These are phyloP conservation scores for Decapterus maruadsi DNA, from an alignment of 2,797 vertebrate species.

Conservation along the genomic window DNA sequence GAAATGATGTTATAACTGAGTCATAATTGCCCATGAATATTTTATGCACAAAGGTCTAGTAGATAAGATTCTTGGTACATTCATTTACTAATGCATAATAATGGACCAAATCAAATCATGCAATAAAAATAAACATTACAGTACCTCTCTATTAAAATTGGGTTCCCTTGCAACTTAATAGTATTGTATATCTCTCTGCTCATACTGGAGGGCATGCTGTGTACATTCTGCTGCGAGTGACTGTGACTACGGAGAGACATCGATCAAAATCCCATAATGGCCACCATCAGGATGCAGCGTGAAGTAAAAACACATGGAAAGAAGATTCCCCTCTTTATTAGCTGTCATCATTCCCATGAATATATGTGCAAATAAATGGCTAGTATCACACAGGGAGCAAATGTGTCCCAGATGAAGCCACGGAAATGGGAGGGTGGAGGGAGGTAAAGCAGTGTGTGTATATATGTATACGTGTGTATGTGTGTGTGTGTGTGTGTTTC, in stretches of 20 bases:
- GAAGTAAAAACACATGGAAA: conserved; percentile 92
- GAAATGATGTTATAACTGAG: conserved; percentile 43
- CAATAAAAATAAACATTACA: conserved; percentile 76
- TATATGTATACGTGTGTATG: conserved; percentile 16
- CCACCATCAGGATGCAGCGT: conserved; percentile 85
- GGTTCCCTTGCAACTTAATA: conserved; percentile 51
- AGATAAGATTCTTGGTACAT: conserved; percentile 46
- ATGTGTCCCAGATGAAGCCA: conserved; percentile 90
- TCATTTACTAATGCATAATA: conserved; percentile 61
- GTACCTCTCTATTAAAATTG: conserved; percentile 55
- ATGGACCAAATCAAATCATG: conserved; percentile 70
- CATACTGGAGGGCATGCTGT: conserved; percentile 53
- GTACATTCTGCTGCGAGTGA: conserved; percentile 43
- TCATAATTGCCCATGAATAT: conserved; percentile 60
- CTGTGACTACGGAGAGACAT: conserved; percentile 73
- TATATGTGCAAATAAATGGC: conserved; percentile 99
- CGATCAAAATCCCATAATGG: conserved; percentile 88
- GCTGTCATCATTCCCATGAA: conserved; percentile 93
- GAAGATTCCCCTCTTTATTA: conserved; percentile 94
- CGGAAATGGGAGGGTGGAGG: conserved; percentile 85
- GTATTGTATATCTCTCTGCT: conserved; percentile 48
- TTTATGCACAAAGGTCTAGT: conserved; percentile 59
- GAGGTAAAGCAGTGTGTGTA: conserved; percentile 51
- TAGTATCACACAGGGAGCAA: conserved; percentile 94
- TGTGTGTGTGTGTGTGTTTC: neutral